These are phyloP conservation scores for Podarcis siculus DNA, from an alignment of 2,797 vertebrate genomes.

Conservation along the genomic window DNA sequence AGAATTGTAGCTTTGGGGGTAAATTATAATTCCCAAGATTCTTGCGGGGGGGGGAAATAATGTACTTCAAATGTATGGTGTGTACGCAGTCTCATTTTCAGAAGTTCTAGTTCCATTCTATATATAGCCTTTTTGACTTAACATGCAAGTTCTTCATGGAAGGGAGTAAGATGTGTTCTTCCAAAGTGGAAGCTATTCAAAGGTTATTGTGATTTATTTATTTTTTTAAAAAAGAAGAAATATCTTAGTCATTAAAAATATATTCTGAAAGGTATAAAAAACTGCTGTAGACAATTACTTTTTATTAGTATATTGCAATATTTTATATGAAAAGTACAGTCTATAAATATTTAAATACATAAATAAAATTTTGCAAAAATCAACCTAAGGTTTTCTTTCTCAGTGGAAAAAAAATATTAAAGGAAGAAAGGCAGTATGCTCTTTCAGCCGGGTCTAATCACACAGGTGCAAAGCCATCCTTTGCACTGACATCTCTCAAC, in stretches of 20 bases:
- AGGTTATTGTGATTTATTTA: background rate
- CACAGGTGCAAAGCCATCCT: background rate
- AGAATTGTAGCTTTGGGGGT: too few species aligned
- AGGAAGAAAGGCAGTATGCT: too few species aligned
- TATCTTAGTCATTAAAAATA: background rate
- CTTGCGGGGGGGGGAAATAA: too few species aligned
- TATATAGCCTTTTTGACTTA: background rate
- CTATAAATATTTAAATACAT: too few species aligned
- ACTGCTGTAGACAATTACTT: background rate
- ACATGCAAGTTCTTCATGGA: background rate
- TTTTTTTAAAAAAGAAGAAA: too few species aligned
- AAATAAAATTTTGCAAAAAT: background rate
- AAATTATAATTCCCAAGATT: too few species aligned
- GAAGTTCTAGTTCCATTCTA: background rate
- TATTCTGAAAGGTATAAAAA: background rate
- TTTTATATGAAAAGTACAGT: too few species aligned
- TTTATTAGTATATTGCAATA: background rate
- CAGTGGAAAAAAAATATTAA: background rate
- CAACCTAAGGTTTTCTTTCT: background rate
- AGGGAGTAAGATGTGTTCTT: background rate
- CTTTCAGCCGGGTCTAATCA: too few species aligned
- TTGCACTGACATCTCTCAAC: background rate
- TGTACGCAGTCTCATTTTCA: background rate
- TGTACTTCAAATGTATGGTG: too few species aligned
- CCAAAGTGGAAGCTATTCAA: background rate